These are phyloP conservation scores for Sitta carolinensis DNA, from an alignment of 2,797 vertebrate genomes.

Conservation along the genomic window DNA sequence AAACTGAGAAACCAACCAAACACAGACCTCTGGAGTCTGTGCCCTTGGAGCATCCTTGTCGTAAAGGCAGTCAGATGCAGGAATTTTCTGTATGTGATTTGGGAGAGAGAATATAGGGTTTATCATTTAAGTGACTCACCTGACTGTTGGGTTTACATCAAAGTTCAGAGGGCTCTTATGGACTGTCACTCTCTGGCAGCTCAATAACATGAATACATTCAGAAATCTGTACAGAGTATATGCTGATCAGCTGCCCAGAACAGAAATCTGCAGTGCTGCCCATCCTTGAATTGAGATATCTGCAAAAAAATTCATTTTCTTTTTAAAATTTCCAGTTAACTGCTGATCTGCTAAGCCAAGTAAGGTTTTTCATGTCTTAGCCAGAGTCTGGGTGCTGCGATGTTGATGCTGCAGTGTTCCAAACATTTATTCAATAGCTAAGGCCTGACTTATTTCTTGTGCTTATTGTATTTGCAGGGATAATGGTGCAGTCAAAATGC, in stretches of 20 bases:
- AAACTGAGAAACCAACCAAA: neutral
- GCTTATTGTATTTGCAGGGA: neutral
- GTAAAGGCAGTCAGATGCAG: neutral
- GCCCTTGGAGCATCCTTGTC: neutral
- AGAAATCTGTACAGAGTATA: neutral
- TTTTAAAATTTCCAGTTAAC: neutral
- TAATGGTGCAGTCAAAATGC: neutral
- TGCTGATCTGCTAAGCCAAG: neutral
- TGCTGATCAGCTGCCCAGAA: neutral
- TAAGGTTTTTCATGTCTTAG: neutral
- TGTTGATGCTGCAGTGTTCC: neutral
- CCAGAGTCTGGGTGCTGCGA: neutral
- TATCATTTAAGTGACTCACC: neutral
- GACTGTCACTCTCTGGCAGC: neutral
- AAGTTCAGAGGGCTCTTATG: neutral
- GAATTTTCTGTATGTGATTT: neutral
- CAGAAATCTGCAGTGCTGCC: neutral
- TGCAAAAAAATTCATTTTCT: neutral
- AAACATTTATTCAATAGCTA: neutral
- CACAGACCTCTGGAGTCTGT: neutral
- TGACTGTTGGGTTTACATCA: neutral
- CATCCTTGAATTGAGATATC: neutral
- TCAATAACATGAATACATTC: neutral
- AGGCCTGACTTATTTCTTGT: neutral
- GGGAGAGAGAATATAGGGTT: neutral